Percentiles rank a stretch among this genome's conserved stretches.
Conservation (phyloP, 1,140 invertebrate genomes). For the Thaumetopoea pityocampa region DNA sequence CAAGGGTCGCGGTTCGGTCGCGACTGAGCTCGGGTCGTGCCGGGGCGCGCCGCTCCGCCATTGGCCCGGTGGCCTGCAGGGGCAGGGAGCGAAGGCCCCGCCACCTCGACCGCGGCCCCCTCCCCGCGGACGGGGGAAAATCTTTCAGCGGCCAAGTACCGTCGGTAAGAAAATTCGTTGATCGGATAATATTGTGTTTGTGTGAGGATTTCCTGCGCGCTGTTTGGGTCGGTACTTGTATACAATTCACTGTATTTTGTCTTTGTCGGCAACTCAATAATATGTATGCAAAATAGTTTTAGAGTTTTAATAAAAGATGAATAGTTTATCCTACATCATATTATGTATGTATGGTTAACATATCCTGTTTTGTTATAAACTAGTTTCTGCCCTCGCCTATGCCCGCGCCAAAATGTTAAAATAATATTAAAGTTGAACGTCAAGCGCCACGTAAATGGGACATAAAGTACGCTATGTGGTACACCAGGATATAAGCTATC, state of each 20-base stretch:
- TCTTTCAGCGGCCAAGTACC: conserved; percentile 57
- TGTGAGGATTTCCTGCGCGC: neutral
- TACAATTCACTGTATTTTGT: conserved; percentile 8
- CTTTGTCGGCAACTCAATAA: too few relatives aligned
- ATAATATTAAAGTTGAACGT: too few relatives aligned
- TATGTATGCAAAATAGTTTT: too few relatives aligned
- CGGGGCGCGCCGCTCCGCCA: conserved; percentile 64
- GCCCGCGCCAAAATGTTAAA: too few relatives aligned
- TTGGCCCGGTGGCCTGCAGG: conserved; percentile 68
- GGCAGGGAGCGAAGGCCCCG: conserved; percentile 70
- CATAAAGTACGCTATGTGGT: too few relatives aligned
- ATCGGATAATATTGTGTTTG: conserved; percentile 12
- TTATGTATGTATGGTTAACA: too few relatives aligned
- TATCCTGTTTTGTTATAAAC: too few relatives aligned
- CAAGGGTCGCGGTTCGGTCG: conserved; percentile 68
- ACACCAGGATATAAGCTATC: too few relatives aligned
- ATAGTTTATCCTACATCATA: too few relatives aligned
- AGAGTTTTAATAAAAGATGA: too few relatives aligned
- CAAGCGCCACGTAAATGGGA: too few relatives aligned
- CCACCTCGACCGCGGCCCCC: conserved; percentile 60
- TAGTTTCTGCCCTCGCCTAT: too few relatives aligned
- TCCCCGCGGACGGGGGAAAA: conserved; percentile 45
- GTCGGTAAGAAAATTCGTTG: conserved; percentile 52
- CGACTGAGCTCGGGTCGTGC: conserved; percentile 69
- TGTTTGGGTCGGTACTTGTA: conserved; percentile 8